Evolutionary conservation across 2,888 invertebrate species (phyloP).

Genomic region (Lomographa bimaculata): DNA sequence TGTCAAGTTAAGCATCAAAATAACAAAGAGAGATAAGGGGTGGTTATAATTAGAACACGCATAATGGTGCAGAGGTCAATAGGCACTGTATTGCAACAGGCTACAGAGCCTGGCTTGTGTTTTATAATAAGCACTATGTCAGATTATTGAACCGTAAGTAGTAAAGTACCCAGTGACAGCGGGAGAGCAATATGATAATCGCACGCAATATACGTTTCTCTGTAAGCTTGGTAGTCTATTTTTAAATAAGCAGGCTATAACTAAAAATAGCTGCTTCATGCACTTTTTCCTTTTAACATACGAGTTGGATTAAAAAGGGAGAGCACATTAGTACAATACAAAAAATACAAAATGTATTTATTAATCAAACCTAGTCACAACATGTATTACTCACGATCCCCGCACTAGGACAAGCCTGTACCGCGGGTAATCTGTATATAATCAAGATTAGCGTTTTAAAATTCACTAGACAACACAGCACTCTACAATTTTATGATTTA

Average conservation of each 20-base stretch:
- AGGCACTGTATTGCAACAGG: constrained; percentile 47
- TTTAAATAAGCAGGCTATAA: constrained; percentile 39
- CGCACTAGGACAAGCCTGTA: too few relatives aligned
- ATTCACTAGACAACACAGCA: too few relatives aligned
- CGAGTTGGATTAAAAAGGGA: constrained; percentile 1
- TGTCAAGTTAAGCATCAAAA: constrained; percentile 23
- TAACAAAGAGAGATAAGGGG: constrained; percentile 46
- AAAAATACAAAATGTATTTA: too few relatives aligned
- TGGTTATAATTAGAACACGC: constrained; percentile 67
- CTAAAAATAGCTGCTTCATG: constrained; percentile 35
- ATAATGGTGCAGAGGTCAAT: constrained; percentile 61
- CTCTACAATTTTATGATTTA: too few relatives aligned
- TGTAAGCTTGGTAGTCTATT: constrained; percentile 31
- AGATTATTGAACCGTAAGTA: constrained; percentile 62
- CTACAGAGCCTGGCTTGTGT: constrained; percentile 57
- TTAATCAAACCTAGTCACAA: too few relatives aligned
- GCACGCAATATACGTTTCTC: constrained; percentile 10
- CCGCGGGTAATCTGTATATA: too few relatives aligned
- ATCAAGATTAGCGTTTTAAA: too few relatives aligned
- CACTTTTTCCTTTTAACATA: constrained; percentile 10
- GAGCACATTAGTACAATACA: too few relatives aligned
- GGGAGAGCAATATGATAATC: constrained; percentile 21
- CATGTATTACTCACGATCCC: too few relatives aligned
- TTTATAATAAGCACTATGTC: constrained; percentile 50
- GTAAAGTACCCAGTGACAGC: constrained; percentile 32